These are phyloP conservation scores for Leucophenga maculata DNA, from an alignment of 2,888 invertebrate genomes.

Conservation along the genomic window DNA sequence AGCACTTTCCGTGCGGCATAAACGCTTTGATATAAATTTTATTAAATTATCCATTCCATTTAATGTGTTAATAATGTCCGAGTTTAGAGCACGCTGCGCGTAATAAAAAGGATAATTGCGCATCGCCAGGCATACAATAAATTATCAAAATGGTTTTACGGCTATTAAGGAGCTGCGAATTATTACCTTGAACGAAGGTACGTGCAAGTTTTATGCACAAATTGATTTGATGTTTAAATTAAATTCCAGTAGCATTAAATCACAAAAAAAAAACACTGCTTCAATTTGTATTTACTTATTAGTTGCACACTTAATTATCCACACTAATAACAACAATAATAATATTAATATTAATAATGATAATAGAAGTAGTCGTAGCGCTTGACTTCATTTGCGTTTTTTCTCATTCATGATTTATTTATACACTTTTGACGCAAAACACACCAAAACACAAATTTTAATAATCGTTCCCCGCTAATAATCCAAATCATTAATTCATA, in stretches of 20 bases:
- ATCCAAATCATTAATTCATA: conserved; percentile 20
- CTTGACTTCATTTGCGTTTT: neutral
- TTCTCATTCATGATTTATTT: neutral
- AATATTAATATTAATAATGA: no score
- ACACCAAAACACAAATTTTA: conserved; percentile 7
- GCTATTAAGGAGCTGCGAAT: no score
- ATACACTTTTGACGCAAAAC: no score
- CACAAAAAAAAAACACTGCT: neutral
- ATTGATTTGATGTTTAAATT: neutral
- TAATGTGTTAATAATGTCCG: conserved; percentile 18
- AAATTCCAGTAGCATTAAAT: neutral
- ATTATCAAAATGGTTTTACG: neutral
- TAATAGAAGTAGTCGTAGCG: neutral
- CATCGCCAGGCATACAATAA: neutral
- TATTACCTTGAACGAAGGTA: neutral
- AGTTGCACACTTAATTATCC: neutral
- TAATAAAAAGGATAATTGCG: conserved; percentile 8
- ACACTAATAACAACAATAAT: no score
- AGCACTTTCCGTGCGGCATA: neutral
- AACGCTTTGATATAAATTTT: neutral
- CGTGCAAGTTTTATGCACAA: neutral
- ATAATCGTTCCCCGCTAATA: conserved; percentile 18
- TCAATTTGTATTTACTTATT: neutral
- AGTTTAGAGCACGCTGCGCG: neutral
- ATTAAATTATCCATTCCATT: conserved; percentile 2